These are phyloP conservation scores for Drosophila micromelanica DNA, from an alignment of 1,140 invertebrate species.

Conservation along the genomic window DNA sequence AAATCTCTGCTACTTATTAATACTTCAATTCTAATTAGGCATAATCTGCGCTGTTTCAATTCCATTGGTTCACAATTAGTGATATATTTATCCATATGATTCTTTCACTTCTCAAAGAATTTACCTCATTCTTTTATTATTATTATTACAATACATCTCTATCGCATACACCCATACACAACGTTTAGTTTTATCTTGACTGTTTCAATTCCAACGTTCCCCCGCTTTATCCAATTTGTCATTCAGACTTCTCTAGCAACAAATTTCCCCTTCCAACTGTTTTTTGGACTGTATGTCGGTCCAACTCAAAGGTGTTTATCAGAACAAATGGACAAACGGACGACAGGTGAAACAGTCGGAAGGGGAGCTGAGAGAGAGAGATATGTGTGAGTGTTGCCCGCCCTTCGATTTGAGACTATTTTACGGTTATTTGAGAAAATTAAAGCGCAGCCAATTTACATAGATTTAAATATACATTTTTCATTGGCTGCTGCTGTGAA, in stretches of 20 bases:
- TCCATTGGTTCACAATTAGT: too few relatives aligned
- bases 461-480: constrained; percentile 53
- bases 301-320: constrained; percentile 23
- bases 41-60: too few relatives aligned
- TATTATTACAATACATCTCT: too few relatives aligned
- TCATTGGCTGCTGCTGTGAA: not conserved
- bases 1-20: too few relatives aligned
- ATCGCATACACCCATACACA: too few relatives aligned
- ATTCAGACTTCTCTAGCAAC: not conserved
- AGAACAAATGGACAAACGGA: constrained; percentile 1
- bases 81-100: too few relatives aligned
- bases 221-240: not conserved
- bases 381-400: constrained; percentile 5
- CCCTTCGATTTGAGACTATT: constrained; percentile 23
- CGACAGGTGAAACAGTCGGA: constrained; percentile 1
- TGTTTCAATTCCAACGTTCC: constrained; percentile 15
- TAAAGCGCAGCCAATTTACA: constrained; percentile 54
- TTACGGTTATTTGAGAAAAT: constrained; percentile 48
- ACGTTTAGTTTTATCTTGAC: not conserved
- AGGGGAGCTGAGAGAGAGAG: not conserved
- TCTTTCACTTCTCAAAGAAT: too few relatives aligned
- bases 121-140: too few relatives aligned
- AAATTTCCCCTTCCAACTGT: not conserved
- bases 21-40: too few relatives aligned
- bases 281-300: not conserved